phyloP scores from a whole-genome alignment of 1,140 invertebrate genomes.

The Magallana gigas region DNA sequence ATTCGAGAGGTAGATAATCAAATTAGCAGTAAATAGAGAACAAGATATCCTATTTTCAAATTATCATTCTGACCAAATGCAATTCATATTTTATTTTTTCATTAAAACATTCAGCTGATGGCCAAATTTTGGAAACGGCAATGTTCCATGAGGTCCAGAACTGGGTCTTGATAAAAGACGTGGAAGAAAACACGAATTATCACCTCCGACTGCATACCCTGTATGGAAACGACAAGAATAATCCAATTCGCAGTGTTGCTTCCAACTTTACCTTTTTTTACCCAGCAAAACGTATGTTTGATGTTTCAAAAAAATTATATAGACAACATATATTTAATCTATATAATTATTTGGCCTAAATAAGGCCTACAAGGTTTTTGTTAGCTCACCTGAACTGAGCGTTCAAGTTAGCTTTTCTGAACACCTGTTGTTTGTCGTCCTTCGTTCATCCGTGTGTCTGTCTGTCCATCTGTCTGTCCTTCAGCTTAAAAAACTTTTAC shows the following conservation, averaged over 20 bases:
- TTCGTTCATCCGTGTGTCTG: too few species aligned
- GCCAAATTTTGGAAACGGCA: background rate
- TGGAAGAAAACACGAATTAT: background rate
- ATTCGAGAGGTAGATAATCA: background rate
- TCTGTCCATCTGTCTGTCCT: too few species aligned
- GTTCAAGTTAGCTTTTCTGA: too few species aligned
- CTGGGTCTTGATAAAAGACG: background rate
- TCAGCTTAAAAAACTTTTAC: too few species aligned
- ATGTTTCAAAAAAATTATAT: background rate
- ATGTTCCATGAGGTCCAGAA: background rate
- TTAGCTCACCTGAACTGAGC: too few species aligned
- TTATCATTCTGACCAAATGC: background rate
- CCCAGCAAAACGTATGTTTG: background rate
- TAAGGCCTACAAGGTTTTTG: too few species aligned
- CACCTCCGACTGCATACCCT: background rate
- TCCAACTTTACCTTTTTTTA: background rate
- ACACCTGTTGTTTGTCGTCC: too few species aligned
- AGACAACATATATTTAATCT: too few species aligned
- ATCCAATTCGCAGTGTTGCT: background rate
- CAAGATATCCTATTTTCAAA: background rate
- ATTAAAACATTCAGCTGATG: background rate
- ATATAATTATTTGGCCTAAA: too few species aligned
- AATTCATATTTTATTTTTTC: background rate
- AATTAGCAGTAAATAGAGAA: background rate
- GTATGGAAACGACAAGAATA: background rate